Conservation (phyloP, 2,888 invertebrate genomes). For the Diadromus collaris region DNA sequence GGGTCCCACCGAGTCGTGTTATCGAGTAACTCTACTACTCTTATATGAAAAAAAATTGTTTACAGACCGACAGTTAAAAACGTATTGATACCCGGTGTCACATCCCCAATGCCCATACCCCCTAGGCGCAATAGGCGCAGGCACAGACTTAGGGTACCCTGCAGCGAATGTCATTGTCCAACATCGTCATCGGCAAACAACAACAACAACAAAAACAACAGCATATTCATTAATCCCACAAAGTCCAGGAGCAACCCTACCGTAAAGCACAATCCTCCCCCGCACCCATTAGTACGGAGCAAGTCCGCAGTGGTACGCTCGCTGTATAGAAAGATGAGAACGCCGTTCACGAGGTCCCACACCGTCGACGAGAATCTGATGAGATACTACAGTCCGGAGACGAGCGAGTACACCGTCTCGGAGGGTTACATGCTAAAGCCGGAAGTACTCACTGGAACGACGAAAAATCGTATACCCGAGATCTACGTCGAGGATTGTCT, state of each 20-base stretch:
- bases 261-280: slow-evolving; percentile 66
- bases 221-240: slow-evolving; percentile 58
- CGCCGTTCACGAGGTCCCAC: slow-evolving; percentile 78
- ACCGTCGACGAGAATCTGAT: slow-evolving; percentile 79
- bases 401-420: slow-evolving; percentile 76
- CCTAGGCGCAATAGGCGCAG: slow-evolving; percentile 80
- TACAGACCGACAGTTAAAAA: slow-evolving; percentile 80
- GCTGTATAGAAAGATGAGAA: slow-evolving; percentile 79
- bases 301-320: slow-evolving; percentile 80
- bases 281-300: slow-evolving; percentile 79
- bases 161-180: slow-evolving; percentile 79
- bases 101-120: slow-evolving; percentile 78
- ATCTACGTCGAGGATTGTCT: slow-evolving; percentile 77
- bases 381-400: slow-evolving; percentile 76
- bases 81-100: slow-evolving; percentile 80
- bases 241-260: slow-evolving; percentile 63
- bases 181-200: slow-evolving; percentile 73
- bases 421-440: slow-evolving; percentile 75
- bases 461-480: slow-evolving; percentile 74
- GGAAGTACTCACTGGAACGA: slow-evolving; percentile 65
- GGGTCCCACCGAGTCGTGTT: slow-evolving; percentile 53
- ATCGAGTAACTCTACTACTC: slow-evolving; percentile 66
- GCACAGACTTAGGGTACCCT: slow-evolving; percentile 80
- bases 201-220: slow-evolving; percentile 63
- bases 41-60: slow-evolving; percentile 78